These are phyloP conservation scores for Nymphalis urticae DNA, from an alignment of 2,888 invertebrate genomes.

Conservation along the genomic window DNA sequence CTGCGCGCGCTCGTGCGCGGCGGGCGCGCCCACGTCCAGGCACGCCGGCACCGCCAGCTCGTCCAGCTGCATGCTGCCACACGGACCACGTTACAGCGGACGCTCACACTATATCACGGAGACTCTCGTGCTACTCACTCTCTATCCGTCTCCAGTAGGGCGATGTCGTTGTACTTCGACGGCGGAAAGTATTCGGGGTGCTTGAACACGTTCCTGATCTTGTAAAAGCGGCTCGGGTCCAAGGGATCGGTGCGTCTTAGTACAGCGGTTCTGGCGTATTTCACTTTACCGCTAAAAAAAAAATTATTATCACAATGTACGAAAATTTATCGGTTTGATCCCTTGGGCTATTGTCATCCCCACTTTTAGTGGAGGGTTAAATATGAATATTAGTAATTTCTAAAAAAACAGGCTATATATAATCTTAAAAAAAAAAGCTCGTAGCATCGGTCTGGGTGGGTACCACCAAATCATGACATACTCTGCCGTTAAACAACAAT, in stretches of 20 bases:
- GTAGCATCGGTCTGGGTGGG: too few species aligned
- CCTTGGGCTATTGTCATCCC: too few species aligned
- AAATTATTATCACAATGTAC: neutral
- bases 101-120: neutral
- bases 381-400: too few species aligned
- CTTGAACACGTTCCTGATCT: conserved; percentile 43
- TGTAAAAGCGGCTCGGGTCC: conserved; percentile 42
- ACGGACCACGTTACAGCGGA: too few species aligned
- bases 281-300: conserved; percentile 45
- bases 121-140: conserved; percentile 40
- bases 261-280: conserved; percentile 41
- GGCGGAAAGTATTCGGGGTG: conserved; percentile 52
- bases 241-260: conserved; percentile 41
- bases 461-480: too few species aligned
- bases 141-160: conserved; percentile 49
- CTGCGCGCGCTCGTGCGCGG: conserved; percentile 42
- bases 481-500: too few species aligned
- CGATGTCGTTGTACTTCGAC: conserved; percentile 54
- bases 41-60: conserved; percentile 56
- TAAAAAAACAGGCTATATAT: too few species aligned
- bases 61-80: conserved; percentile 47
- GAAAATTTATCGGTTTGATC: neutral
- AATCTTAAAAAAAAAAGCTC: too few species aligned
- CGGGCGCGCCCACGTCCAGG: conserved; percentile 45
- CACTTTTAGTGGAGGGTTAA: too few species aligned